phyloP scores from a whole-genome alignment of 2,113 vertebrate species.

The Monarcha castaneiventris region DNA sequence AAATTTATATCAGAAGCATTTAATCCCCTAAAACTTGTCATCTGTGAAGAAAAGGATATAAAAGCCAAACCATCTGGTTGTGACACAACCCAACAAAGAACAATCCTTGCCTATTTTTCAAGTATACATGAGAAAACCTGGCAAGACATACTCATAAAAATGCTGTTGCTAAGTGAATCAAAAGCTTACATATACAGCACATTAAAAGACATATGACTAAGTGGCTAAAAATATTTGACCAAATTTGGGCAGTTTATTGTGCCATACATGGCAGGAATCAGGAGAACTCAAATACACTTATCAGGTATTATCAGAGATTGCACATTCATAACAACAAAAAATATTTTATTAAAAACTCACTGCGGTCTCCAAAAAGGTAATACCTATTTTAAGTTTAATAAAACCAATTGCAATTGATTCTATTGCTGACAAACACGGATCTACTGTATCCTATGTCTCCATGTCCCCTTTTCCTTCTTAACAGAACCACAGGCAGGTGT shows the following conservation, averaged over 20 bases:
- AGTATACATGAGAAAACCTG: constrained; percentile 46
- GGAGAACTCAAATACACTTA: constrained; percentile 65
- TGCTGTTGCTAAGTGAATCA: constrained; percentile 66
- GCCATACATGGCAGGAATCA: constrained; percentile 73
- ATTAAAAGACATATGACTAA: constrained; percentile 84
- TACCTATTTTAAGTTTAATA: background rate
- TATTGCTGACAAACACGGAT: background rate
- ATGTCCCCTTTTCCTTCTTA: background rate
- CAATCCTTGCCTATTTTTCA: constrained; percentile 30
- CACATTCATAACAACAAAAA: background rate
- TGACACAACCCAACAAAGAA: background rate
- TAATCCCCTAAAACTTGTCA: background rate
- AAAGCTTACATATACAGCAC: constrained; percentile 74
- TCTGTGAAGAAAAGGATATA: background rate
- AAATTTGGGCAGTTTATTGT: constrained; percentile 85
- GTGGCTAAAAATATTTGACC: constrained; percentile 86
- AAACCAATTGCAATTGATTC: background rate
- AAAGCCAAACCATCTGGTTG: background rate
- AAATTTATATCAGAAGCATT: background rate
- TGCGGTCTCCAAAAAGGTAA: background rate
- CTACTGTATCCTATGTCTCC: background rate
- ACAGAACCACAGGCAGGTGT: background rate
- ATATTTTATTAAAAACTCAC: background rate
- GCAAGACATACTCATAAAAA: constrained; percentile 54
- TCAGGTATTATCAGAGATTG: constrained; percentile 69